A percentile compares a stretch with the other conserved stretches of the same genome.
phyloP scores from a whole-genome alignment of 2,888 invertebrate genomes.

The Patella caerulea region DNA sequence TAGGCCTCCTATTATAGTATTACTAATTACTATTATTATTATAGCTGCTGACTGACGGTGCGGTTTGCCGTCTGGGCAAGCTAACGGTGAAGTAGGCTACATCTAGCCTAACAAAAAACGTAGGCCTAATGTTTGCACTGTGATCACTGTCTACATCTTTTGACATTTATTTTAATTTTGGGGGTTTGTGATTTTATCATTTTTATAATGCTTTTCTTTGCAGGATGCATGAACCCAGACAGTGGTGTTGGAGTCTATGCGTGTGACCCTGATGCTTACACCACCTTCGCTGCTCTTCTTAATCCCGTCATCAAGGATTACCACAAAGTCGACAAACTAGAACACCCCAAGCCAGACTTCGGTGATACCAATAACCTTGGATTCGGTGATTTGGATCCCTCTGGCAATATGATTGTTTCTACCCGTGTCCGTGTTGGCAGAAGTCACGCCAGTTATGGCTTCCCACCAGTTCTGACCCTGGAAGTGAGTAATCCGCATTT shows the following conservation, averaged over 20 bases:
- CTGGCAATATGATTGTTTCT: conserved; percentile 80
- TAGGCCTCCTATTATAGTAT: too few relatives aligned
- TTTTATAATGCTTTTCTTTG: neutral
- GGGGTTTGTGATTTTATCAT: too few relatives aligned
- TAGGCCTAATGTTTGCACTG: too few relatives aligned
- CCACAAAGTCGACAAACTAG: conserved; percentile 70
- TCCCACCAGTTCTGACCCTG: conserved; percentile 83
- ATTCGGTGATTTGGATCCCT: conserved; percentile 85
- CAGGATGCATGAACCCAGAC: conserved; percentile 43
- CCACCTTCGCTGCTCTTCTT: conserved; percentile 91
- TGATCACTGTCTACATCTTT: too few relatives aligned
- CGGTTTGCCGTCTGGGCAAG: too few relatives aligned
- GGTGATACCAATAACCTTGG: conserved; percentile 89
- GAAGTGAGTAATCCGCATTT: conserved; percentile 41
- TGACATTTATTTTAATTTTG: too few relatives aligned
- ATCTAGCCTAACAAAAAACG: too few relatives aligned
- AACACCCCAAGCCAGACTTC: conserved; percentile 89
- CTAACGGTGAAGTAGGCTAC: too few relatives aligned
- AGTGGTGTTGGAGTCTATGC: conserved; percentile 85
- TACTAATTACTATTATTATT: too few relatives aligned
- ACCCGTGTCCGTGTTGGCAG: conserved; percentile 64
- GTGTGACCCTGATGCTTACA: conserved; percentile 95
- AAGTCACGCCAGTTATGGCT: conserved; percentile 58
- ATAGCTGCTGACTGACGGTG: too few relatives aligned
- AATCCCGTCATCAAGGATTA: conserved; percentile 89